Evolutionary conservation across 1,140 invertebrate genomes (phyloP), one percentile per base, ranked within the genome.

Genomic region (Conus betulinus): DNA sequence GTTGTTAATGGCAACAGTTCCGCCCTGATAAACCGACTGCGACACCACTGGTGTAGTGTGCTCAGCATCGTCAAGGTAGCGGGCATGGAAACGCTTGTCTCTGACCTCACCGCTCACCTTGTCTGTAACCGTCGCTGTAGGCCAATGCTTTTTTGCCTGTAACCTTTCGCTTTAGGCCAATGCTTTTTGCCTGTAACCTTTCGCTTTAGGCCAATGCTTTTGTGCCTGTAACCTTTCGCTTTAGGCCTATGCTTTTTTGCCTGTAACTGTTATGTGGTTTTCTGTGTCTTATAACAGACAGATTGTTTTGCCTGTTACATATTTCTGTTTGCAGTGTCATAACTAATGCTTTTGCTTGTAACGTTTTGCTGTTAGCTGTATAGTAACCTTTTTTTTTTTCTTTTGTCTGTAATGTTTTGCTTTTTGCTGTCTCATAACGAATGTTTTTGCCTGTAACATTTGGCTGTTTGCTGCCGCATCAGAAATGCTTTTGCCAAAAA

Each of bases 21-120:
- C 39, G 81, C 87, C 17, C 86, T 83, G 71, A 71, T 90, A 86
- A 89, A 90, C 74, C 88, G 76, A 87, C 90, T 87, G 87, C 89
- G 79, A 63, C 76, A 79, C 78, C 84, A 88, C 87, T 91, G 91
- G 91, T 90, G 91, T 89, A 90, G 87, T 83, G 90, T 89, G 15
- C 82, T 88, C 57, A 88, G 88, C 79, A 88, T 88, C 63, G 88
- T 85, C 17, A 85, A 88, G 88, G 83, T 88, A 76, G 78, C 60
- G 10, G 82, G 23, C 23, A 15, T 6, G 11, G 67, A 71, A 20
- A 13, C 20, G 67, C 17, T 71, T 23, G 67, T n/a, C 23, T 71
- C 27, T 76, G 8, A 60, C 6, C 39, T 17, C 78, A 27, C 27
- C 25, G 8, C 78, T 81, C 39, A 23, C 76, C n/a, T 78, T 25